Evolutionary conservation across 2,113 vertebrate genomes (phyloP), one percentile per base, ranked within the genome.

Genomic region (Neofelis nebulosa): DNA sequence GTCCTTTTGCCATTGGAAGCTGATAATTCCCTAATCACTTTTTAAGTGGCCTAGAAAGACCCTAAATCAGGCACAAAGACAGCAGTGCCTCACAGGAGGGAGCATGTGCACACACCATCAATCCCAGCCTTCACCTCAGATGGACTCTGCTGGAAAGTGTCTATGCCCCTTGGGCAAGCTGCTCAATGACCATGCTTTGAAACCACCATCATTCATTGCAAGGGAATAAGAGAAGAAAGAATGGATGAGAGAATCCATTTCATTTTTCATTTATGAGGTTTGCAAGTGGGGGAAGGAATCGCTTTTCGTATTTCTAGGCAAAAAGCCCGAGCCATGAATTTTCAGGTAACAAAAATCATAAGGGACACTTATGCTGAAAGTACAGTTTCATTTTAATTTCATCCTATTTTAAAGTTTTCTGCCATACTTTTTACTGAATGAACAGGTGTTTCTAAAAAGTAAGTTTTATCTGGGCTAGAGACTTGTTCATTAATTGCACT

Each of bases 231-330:
- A n/a, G 85, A 31, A 96, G 23, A 83, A 95, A 97, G n/a, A 55
- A 88, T 18, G 55, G 27, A 27, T 45, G 21, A 48, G 11, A 18
- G 14, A 93, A 41, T 82, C 41, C n/a, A 82, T 15, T 86, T 79
- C 45, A 85, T 82, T 92, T 84, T 95, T 88, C 81, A 96, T n/a
- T 89, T 89, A 89, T 63, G 68, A 69, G 25, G 89, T 97, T 63
- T 93, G 33, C 73, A 66, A 85, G 38, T 41, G 57, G 21, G 4
- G 57, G 3, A 38, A 38, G 29, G 12, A n/a, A 10, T 19, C 13
- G 7, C 61, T 73, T 74, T 96, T 92, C 33, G 83, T 81, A 38
- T 73, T 87, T 88, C 14, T 61, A 83, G 69, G 25, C 82, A 66
- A 90, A 86, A 69, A 55, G 4, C 27, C 52, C 63, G 27, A n/a